Conservation (phyloP, 2,888 invertebrate species). For the Xanthorhoe designata region DNA sequence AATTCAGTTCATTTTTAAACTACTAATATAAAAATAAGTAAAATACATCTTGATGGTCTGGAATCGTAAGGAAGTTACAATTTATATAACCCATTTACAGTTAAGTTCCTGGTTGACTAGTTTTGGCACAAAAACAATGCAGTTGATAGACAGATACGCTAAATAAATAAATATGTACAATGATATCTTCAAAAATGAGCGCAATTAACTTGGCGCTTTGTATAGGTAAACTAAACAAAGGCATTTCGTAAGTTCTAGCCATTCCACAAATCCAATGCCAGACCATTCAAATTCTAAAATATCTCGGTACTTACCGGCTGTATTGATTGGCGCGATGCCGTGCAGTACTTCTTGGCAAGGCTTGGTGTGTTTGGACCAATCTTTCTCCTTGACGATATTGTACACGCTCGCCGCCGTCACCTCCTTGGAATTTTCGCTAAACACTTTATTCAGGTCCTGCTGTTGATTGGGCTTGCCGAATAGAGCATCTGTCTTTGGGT, state of each 20-base stretch:
- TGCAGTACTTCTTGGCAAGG: slow-evolving; percentile 88
- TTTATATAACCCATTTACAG: slow-evolving; percentile 22
- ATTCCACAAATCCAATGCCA: slow-evolving; percentile 44
- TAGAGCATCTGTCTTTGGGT: slow-evolving; percentile 80
- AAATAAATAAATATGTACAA: slow-evolving; percentile 13
- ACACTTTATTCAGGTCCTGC: slow-evolving; percentile 55
- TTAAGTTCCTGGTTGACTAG: slow-evolving; percentile 34
- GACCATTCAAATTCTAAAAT: slow-evolving; percentile 49
- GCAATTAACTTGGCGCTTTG: not conserved
- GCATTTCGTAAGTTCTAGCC: slow-evolving; percentile 24
- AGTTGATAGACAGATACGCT: slow-evolving; percentile 1
- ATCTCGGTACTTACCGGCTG: slow-evolving; percentile 60
- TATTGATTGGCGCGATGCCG: slow-evolving; percentile 76
- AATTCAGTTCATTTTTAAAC: not conserved
- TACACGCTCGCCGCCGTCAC: slow-evolving; percentile 56
- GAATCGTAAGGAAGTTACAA: slow-evolving; percentile 21
- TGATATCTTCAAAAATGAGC: not conserved
- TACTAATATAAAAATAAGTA: too few relatives aligned
- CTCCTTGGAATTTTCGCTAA: slow-evolving; percentile 60
- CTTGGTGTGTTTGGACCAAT: slow-evolving; percentile 88
- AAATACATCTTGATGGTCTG: not conserved
- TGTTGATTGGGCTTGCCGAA: slow-evolving; percentile 65
- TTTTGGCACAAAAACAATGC: slow-evolving; percentile 31
- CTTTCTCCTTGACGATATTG: slow-evolving; percentile 68
- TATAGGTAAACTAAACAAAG: slow-evolving; percentile 11